Conservation (phyloP, 2,113 vertebrate genomes). For the Bettongia penicillata region DNA sequence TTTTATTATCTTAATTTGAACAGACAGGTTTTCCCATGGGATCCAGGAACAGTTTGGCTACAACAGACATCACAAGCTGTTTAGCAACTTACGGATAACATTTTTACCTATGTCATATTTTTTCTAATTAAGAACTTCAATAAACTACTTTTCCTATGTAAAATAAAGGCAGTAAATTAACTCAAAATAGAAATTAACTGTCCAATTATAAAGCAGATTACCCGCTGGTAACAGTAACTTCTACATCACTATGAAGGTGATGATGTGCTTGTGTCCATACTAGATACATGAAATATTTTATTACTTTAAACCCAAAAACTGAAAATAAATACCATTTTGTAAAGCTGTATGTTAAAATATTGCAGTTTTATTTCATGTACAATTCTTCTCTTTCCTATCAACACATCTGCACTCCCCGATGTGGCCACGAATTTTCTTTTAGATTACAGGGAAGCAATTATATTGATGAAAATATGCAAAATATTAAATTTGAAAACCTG, state of each 20-base stretch:
- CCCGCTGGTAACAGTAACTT: not conserved
- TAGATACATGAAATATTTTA: not conserved
- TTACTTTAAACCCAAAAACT: not conserved
- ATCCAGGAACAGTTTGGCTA: conserved; percentile 16
- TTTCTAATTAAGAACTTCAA: conserved; percentile 43
- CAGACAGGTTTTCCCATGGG: conserved; percentile 13
- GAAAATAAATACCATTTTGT: conserved; percentile 29
- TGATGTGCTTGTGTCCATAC: not conserved
- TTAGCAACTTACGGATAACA: not conserved
- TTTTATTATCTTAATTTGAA: conserved; percentile 64
- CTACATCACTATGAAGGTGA: conserved; percentile 6
- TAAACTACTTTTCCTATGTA: conserved; percentile 39
- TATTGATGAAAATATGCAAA: not conserved
- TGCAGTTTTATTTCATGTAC: conserved; percentile 36
- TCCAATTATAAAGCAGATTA: conserved; percentile 26
- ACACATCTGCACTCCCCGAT: not conserved
- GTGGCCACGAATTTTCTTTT: not conserved
- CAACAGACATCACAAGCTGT: conserved; percentile 12
- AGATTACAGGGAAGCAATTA: conserved; percentile 12
- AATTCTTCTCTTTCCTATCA: conserved; percentile 39
- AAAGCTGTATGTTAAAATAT: conserved; percentile 19
- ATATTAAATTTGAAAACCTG: not conserved
- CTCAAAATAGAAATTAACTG: conserved; percentile 57
- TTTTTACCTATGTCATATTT: not conserved
- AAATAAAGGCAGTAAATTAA: conserved; percentile 49